Conservation (phyloP, 2,888 invertebrate species). For the Andrena flavipes region DNA sequence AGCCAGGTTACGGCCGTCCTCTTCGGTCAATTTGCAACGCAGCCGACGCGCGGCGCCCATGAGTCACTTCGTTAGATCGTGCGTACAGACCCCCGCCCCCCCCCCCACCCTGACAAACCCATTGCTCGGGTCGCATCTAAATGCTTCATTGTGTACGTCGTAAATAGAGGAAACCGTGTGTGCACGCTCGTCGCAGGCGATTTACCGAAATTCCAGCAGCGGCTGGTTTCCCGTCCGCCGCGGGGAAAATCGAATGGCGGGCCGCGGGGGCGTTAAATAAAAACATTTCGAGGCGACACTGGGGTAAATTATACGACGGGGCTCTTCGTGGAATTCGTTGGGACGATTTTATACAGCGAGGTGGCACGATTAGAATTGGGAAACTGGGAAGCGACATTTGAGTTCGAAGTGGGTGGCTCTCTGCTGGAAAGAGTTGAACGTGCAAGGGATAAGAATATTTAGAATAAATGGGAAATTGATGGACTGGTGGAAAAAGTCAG, state of each 20-base stretch:
- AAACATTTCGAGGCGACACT: slow-evolving; percentile 5
- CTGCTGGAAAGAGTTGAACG: neutral
- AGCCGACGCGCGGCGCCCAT: slow-evolving; percentile 50
- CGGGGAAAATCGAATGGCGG: slow-evolving; percentile 39
- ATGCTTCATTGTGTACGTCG: slow-evolving; percentile 48
- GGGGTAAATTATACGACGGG: neutral
- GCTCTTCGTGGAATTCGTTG: neutral
- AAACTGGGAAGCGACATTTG: neutral
- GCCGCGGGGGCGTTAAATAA: slow-evolving; percentile 16
- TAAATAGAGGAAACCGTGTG: slow-evolving; percentile 29
- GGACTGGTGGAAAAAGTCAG: neutral
- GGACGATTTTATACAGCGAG: neutral
- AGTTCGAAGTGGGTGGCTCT: neutral
- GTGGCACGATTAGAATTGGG: neutral
- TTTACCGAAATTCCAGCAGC: slow-evolving; percentile 48
- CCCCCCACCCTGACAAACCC: slow-evolving; percentile 12
- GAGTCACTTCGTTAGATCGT: slow-evolving; percentile 64
- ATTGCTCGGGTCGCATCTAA: slow-evolving; percentile 42
- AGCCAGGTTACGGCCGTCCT: slow-evolving; percentile 33
- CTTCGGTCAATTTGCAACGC: slow-evolving; percentile 67
- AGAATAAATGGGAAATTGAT: slow-evolving; percentile 12
- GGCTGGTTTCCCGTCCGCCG: slow-evolving; percentile 29
- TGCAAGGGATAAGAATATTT: neutral
- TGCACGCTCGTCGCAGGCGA: slow-evolving; percentile 57
- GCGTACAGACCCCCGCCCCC: slow-evolving; percentile 34